Conservation (phyloP, 2,113 vertebrate genomes). For the Cepphus grylle region DNA sequence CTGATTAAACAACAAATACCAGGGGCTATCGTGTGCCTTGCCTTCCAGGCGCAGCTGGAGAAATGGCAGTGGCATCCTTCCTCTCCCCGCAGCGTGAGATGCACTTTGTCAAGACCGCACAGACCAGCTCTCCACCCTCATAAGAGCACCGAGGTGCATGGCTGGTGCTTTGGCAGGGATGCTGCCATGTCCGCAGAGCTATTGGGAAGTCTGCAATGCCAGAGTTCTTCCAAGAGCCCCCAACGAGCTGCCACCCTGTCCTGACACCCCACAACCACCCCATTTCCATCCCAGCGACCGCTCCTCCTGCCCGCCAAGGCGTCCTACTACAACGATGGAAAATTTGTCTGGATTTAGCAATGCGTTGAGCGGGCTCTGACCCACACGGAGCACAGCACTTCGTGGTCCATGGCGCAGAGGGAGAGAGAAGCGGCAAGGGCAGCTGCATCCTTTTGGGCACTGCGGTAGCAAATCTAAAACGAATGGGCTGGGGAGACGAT, state of each 20-base stretch:
- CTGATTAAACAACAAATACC: background rate
- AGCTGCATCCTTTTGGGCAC: background rate
- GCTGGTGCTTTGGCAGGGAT: rapidly evolving
- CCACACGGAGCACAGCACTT: background rate
- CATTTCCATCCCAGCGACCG: rapidly evolving
- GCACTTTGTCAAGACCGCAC: rapidly evolving
- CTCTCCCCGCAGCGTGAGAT: rapidly evolving
- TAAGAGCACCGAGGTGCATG: rapidly evolving
- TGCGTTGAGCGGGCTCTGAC: rapidly evolving
- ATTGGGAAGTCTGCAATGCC: background rate
- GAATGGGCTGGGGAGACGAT: background rate
- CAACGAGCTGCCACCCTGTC: background rate
- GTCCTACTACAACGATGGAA: rapidly evolving
- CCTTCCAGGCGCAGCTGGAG: background rate
- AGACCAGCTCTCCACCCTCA: background rate
- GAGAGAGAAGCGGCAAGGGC: background rate
- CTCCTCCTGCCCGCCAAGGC: background rate
- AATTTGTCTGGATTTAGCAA: rapidly evolving
- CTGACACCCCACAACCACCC: rapidly evolving
- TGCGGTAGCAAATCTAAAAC: background rate
- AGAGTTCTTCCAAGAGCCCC: background rate
- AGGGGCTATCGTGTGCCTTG: rapidly evolving
- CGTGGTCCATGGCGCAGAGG: rapidly evolving
- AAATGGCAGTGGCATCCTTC: background rate
- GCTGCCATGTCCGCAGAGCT: rapidly evolving